Evolutionary conservation across 2,888 invertebrate genomes (phyloP).

Genomic region (Philereme vetulata): DNA sequence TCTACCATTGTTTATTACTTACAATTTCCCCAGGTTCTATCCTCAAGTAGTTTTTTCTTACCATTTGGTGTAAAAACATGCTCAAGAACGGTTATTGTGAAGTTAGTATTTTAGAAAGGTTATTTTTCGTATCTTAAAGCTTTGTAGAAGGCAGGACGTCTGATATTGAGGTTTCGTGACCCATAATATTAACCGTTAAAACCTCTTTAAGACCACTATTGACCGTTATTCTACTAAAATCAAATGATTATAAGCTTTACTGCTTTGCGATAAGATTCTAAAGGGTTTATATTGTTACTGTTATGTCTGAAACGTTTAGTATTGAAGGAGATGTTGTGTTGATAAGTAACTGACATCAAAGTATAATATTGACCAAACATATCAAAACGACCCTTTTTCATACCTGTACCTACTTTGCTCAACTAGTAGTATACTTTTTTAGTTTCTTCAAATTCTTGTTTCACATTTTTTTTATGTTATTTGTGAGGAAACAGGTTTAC

Average conservation of each 20-base stretch:
- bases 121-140: conserved; percentile 14
- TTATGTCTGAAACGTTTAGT: conserved; percentile 6
- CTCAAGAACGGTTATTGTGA: too few species aligned
- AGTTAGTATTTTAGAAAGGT: not conserved
- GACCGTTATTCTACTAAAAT: not conserved
- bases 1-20: too few species aligned
- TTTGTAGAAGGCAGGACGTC: conserved; percentile 17
- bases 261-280: not conserved
- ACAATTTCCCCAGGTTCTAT: too few species aligned
- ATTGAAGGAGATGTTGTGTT: conserved; percentile 2
- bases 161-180: conserved; percentile 17
- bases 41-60: too few species aligned
- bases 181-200: conserved; percentile 13
- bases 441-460: too few species aligned
- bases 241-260: not conserved
- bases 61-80: too few species aligned
- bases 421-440: too few species aligned
- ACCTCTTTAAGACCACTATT: conserved; percentile 10
- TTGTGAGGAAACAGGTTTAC: too few species aligned
- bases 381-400: not conserved
- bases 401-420: too few species aligned
- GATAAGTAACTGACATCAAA: conserved; percentile 1
- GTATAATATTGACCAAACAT: not conserved
- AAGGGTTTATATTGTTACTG: conserved; percentile 10
- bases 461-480: too few species aligned